Percentiles rank a stretch among this genome's conserved stretches.
Conservation (phyloP, 1,140 invertebrate species). For the Nilaparvata lugens region DNA sequence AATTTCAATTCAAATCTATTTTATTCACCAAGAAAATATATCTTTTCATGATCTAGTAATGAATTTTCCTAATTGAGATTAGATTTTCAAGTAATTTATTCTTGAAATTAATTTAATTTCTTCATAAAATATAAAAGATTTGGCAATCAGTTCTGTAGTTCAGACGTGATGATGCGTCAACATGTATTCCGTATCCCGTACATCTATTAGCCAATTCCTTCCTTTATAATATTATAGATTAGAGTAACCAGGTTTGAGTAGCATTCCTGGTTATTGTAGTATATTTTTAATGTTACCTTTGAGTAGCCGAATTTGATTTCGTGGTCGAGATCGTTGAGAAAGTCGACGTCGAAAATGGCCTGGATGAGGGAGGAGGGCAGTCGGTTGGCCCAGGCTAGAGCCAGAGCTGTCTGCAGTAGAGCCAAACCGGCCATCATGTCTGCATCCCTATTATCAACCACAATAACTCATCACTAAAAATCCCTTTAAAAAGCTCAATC, state of each 20-base stretch:
- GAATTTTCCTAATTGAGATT: too few species aligned
- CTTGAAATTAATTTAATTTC: too few species aligned
- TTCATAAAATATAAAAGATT: too few species aligned
- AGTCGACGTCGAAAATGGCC: constrained; percentile 31
- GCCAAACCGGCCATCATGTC: constrained; percentile 22
- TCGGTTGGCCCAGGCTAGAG: constrained; percentile 26
- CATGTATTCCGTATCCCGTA: too few species aligned
- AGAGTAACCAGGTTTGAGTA: too few species aligned
- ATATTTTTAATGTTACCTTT: constrained; percentile 16
- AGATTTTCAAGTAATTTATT: too few species aligned
- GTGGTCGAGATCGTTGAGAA: constrained; percentile 31
- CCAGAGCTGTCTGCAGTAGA: constrained; percentile 26
- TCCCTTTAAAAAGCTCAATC: too few species aligned
- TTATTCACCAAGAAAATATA: neutral
- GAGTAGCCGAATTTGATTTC: constrained; percentile 26
- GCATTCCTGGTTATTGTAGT: neutral
- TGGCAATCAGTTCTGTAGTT: too few species aligned
- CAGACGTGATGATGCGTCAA: too few species aligned
- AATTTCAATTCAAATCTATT: neutral
- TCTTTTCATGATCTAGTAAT: neutral
- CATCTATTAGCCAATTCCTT: too few species aligned
- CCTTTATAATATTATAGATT: too few species aligned
- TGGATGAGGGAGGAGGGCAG: constrained; percentile 26
- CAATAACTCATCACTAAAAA: too few species aligned
- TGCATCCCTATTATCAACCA: constrained; percentile 25